phyloP scores from a whole-genome alignment of 2,888 invertebrate genomes.

The Thymelicus lineola region DNA sequence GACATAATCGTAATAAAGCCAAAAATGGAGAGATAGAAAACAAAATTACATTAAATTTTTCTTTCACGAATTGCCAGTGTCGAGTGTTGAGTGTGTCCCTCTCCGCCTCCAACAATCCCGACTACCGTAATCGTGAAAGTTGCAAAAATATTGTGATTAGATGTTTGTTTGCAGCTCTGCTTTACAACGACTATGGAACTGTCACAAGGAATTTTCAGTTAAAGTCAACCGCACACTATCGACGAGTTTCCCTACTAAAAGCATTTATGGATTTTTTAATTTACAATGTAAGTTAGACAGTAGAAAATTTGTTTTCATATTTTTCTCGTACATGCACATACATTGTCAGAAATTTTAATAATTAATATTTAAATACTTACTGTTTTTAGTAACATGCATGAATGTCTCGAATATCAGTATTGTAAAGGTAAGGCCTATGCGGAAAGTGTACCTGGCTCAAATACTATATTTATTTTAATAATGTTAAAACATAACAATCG shows the following conservation, averaged over 20 bases:
- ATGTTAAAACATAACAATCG: too few species aligned
- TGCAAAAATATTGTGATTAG: constrained; percentile 31
- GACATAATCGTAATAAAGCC: constrained; percentile 6
- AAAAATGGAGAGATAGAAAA: constrained; percentile 24
- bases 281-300: too few species aligned
- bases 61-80: constrained; percentile 4
- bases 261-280: too few species aligned
- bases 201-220: neutral
- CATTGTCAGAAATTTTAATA: too few species aligned
- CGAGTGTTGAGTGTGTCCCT: neutral
- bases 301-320: too few species aligned
- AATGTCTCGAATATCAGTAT: too few species aligned
- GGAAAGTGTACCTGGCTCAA: too few species aligned
- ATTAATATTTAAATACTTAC: too few species aligned
- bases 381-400: too few species aligned
- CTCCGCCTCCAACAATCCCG: constrained; percentile 1
- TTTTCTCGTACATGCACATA: too few species aligned
- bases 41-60: constrained; percentile 27
- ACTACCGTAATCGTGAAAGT: constrained; percentile 35
- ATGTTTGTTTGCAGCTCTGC: constrained; percentile 28
- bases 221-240: neutral
- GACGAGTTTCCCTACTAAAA: neutral
- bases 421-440: too few species aligned
- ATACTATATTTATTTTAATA: too few species aligned
- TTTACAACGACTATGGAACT: constrained; percentile 19